These are phyloP conservation scores for Oreohelix idahoensis DNA, from an alignment of 1,140 invertebrate species.

Conservation along the genomic window DNA sequence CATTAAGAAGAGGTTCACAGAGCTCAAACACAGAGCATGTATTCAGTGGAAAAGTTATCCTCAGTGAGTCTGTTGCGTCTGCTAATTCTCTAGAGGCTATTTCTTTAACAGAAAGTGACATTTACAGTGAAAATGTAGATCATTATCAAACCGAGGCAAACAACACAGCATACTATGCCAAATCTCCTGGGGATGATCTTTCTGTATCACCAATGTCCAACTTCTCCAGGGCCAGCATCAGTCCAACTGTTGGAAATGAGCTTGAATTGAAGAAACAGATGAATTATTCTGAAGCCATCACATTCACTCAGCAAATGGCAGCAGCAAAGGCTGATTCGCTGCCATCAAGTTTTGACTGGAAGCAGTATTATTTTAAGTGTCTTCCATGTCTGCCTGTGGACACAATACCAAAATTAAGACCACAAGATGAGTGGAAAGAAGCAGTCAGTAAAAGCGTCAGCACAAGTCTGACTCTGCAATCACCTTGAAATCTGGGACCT, in stretches of 20 bases:
- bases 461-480: constrained; percentile 67
- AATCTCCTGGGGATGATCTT: constrained; percentile 29
- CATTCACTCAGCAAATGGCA: not conserved
- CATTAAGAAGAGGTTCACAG: not conserved
- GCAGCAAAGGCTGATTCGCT: constrained; percentile 35
- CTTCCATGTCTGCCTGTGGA: not conserved
- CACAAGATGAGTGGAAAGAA: not conserved
- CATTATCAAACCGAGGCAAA: not conserved
- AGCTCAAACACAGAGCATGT: not conserved
- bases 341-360: constrained; percentile 47
- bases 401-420: not conserved
- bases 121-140: not conserved
- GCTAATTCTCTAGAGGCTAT: not conserved
- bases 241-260: not conserved
- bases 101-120: not conserved
- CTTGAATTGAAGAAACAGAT: not conserved
- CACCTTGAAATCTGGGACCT: constrained; percentile 46
- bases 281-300: not conserved
- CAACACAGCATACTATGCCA: not conserved
- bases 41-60: not conserved
- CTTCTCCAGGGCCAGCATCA: constrained; percentile 41
- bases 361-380: constrained; percentile 39
- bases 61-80: not conserved
- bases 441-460: constrained; percentile 32
- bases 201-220: constrained; percentile 42